Percentiles rank a stretch among this genome's conserved stretches.
Conservation (phyloP, 1,140 invertebrate genomes). For the Drosophila sechellia region DNA sequence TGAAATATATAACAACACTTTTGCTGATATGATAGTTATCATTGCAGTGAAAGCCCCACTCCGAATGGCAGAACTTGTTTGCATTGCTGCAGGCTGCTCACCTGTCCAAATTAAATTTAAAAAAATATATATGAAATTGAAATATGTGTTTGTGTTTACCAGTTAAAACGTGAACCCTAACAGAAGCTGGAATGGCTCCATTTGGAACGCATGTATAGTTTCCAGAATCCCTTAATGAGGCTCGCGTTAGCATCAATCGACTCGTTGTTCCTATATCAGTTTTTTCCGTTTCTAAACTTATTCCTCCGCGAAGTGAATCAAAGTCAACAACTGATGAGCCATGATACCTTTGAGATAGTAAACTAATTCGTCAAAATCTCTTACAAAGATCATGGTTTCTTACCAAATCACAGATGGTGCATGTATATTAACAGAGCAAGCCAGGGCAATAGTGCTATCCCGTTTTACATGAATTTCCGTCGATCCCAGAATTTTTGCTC, state of each 20-base stretch:
- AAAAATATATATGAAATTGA: neutral
- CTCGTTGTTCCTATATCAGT: slow-evolving; percentile 94
- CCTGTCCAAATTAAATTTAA: slow-evolving; percentile 84
- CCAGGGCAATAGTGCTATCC: slow-evolving; percentile 95
- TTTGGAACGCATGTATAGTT: slow-evolving; percentile 95
- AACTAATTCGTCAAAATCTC: neutral
- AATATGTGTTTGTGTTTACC: slow-evolving; percentile 86
- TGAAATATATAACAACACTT: slow-evolving; percentile 57
- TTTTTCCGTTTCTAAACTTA: slow-evolving; percentile 96
- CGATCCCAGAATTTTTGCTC: slow-evolving; percentile 93
- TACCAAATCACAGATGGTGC: slow-evolving; percentile 87
- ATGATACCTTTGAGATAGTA: slow-evolving; percentile 87
- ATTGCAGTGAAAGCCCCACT: slow-evolving; percentile 85
- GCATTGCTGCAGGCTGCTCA: slow-evolving; percentile 91
- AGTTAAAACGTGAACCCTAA: slow-evolving; percentile 95
- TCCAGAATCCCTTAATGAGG: slow-evolving; percentile 93
- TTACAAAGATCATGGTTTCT: neutral
- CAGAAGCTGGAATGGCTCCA: slow-evolving; percentile 94
- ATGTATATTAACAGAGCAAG: slow-evolving; percentile 94
- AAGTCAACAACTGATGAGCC: slow-evolving; percentile 92
- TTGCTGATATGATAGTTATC: slow-evolving; percentile 79
- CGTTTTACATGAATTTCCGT: slow-evolving; percentile 95
- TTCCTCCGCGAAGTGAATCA: slow-evolving; percentile 93
- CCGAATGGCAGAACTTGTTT: slow-evolving; percentile 92
- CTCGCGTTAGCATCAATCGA: slow-evolving; percentile 94